Evolutionary conservation across 2,113 vertebrate species (phyloP), one percentile per base, ranked within the genome.

Genomic region (Lanius ludovicianus): DNA sequence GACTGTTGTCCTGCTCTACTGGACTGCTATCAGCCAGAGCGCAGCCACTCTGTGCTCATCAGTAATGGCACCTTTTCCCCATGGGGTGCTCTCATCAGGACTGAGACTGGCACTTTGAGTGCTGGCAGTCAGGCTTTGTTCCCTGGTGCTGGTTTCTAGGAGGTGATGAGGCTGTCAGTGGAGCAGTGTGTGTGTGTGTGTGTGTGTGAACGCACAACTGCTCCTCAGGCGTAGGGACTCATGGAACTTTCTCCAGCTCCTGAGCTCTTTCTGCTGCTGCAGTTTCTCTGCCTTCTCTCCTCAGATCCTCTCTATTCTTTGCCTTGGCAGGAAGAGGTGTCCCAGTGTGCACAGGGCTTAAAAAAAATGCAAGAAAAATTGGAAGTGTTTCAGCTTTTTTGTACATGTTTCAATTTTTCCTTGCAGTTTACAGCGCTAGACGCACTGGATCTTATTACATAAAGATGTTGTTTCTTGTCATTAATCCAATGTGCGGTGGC

Each of bases 401-500:
- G 68, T 94, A 84, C 84, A 6, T 91, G 68, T 96, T 94, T 97
- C 84, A 82, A 84, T 93, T 96, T 97, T 91, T 71, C 78, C 86
- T 97, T 95, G 93, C 95, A 96, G 94, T 93, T 95, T 95, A 96
- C 81, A 92, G 84, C 60, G 91, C 95, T 95, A 97, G 93, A 96
- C 67, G 0, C 77, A 50, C 91, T 96, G 96, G 95, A 95, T 97
- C 64, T 87, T 96, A 85, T 95, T 95, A 84, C 79, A 96, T 92
- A 93, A 95, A 96, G 84, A 94, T 87, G 84, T 95, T 96, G 81
- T 89, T 96, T 96, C 96, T 96, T 96, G 95, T 96, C 93, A 94
- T 97, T 95, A 95, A 91, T 97, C 85, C 96, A 97, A 96, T 47
- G 68, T 95, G 93, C 3, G 20, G 82, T 96, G 92, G 71, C 90